Evolutionary conservation across 2,797 vertebrate species (phyloP), one percentile per base, ranked within the genome.

Genomic region (Mionectes olivaceus): DNA sequence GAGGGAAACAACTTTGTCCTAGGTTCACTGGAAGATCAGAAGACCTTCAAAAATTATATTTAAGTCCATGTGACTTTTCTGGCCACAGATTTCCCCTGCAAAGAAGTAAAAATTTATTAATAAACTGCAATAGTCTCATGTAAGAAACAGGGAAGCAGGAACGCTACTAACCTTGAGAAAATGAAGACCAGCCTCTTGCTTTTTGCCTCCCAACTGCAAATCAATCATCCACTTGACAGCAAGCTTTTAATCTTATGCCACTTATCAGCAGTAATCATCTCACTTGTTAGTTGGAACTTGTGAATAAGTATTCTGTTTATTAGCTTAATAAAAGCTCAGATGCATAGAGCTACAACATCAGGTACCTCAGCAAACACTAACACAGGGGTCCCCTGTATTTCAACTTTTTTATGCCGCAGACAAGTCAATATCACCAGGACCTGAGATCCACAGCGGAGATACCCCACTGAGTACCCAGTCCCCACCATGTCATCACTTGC

Each of bases 21-120:
- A 89, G 73, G 83, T 65, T 90, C 83, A 76, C 46, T 74, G 76
- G 88, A 87, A 63, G 85, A 89, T 50, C 84, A 81, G 84, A 87
- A 56, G 80, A 86, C 33, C 95, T 89, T 60, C 95, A 89, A 78
- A 92, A 90, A 49, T 75, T 85, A 32, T 44, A 52, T n/a, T 77
- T 81, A 86, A 93, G 91, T 89, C 95, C 97, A 94, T 55, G 92
- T 6, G 86, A 96, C 95, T 95, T 96, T 96, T 96, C 85, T 92
- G 86, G 90, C 94, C 94, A 91, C 89, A 85, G 76, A 95, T 63
- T 82, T 95, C 90, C 83, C 97, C 97, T 98, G 97, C 96, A 97
- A 97, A 98, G 96, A 97, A 98, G 93, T 91, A 96, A 84, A 97
- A 87, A 91, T 35, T 44, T 43, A 95, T 98, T 98, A 98, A 97